phyloP scores from a whole-genome alignment of 2,797 vertebrate species.

The Psittacula derbiana region DNA sequence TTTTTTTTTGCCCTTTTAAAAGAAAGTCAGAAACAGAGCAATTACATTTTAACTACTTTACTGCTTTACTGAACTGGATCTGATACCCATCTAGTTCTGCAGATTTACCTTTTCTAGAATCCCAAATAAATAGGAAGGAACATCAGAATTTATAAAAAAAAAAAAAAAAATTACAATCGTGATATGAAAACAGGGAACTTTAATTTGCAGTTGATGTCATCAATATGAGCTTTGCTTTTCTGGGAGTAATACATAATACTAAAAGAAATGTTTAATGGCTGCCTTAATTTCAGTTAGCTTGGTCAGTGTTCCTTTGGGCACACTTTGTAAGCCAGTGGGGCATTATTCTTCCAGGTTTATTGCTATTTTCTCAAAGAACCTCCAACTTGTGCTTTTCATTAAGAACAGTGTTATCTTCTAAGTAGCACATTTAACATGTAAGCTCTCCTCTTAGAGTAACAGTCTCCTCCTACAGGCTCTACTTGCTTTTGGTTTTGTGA shows the following conservation, averaged over 20 bases:
- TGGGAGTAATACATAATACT: conserved; percentile 29
- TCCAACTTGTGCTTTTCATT: conserved; percentile 30
- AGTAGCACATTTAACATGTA: background rate
- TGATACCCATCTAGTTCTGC: background rate
- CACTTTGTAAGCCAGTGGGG: background rate
- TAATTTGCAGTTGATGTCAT: conserved; percentile 23
- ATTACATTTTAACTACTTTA: background rate
- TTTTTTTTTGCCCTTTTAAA: background rate
- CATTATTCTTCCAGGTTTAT: background rate
- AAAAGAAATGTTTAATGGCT: background rate
- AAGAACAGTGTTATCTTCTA: conserved; percentile 30
- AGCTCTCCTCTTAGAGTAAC: background rate
- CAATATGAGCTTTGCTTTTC: conserved; percentile 30
- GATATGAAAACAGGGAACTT: background rate
- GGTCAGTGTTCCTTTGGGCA: background rate
- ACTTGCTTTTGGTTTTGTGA: background rate
- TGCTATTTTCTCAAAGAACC: background rate
- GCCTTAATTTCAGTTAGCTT: conserved; percentile 33
- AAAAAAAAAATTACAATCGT: background rate
- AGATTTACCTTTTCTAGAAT: background rate
- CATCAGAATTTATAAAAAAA: background rate
- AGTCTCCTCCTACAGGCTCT: background rate
- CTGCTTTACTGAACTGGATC: background rate
- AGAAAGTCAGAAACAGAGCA: background rate
- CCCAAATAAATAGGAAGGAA: background rate